Conservation (phyloP, 2,888 invertebrate species). For the Lasioglossum morio region DNA sequence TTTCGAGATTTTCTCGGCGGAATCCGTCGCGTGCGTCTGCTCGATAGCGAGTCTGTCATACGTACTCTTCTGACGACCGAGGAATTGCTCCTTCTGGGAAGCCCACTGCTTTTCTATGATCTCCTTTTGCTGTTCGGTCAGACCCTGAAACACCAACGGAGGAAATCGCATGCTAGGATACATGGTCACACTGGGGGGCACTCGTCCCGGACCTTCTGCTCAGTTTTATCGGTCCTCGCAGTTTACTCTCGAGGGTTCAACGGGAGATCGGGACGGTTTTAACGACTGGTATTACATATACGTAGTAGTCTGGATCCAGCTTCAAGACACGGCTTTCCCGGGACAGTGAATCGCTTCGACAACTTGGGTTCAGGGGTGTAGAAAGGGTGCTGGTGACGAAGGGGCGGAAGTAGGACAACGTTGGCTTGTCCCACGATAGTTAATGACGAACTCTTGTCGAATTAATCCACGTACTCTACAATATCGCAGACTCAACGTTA, state of each 20-base stretch:
- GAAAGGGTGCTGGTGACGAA: neutral
- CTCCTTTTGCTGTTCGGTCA: constrained; percentile 94
- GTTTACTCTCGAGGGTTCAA: constrained; percentile 17
- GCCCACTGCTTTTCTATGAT: constrained; percentile 94
- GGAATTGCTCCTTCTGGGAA: constrained; percentile 94
- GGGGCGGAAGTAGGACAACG: neutral
- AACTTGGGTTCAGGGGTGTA: neutral
- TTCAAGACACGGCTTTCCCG: neutral
- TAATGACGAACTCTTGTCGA: constrained; percentile 21
- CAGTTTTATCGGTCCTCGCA: constrained; percentile 35
- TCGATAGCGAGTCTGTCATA: constrained; percentile 71
- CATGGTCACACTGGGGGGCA: constrained; percentile 70
- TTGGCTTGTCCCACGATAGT: constrained; percentile 28
- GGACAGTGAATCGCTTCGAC: neutral
- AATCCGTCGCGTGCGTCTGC: constrained; percentile 27
- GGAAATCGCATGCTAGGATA: constrained; percentile 82
- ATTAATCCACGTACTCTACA: constrained; percentile 8
- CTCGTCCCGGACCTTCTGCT: constrained; percentile 48
- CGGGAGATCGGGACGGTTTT: constrained; percentile 21
- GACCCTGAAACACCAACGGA: constrained; percentile 89
- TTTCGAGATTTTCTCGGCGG: neutral
- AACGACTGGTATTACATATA: neutral
- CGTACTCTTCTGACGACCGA: constrained; percentile 95
- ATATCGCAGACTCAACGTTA: constrained; percentile 23
- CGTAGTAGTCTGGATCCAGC: constrained; percentile 10